Percentiles rank a stretch among this genome's conserved stretches.
Evolutionary conservation across 1,140 invertebrate genomes (phyloP).

Genomic region (Drosophila mayri): DNA sequence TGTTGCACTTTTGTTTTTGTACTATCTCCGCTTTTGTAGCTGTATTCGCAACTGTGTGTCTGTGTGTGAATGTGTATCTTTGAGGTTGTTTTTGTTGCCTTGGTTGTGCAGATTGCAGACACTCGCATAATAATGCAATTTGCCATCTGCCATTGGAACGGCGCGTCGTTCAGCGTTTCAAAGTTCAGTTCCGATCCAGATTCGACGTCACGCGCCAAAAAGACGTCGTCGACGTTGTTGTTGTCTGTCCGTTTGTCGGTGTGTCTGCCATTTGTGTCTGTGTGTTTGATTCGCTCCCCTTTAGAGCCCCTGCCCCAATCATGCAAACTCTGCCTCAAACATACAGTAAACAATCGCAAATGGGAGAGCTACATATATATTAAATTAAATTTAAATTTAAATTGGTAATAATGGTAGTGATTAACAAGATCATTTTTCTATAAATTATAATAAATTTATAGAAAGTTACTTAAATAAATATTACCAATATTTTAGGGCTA

Average conservation of each 20-base stretch:
- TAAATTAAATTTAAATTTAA: no score
- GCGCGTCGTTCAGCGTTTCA: slow-evolving; percentile 13
- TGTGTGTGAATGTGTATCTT: slow-evolving; percentile 5
- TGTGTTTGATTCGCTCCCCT: not conserved
- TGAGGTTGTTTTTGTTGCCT: slow-evolving; percentile 40
- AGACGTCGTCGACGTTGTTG: slow-evolving; percentile 55
- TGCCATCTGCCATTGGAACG: slow-evolving; percentile 68
- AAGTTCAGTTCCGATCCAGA: slow-evolving; percentile 25
- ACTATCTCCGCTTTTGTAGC: slow-evolving; percentile 9
- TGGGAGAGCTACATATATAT: not conserved
- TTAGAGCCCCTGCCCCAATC: not conserved
- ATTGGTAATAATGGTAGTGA: not conserved
- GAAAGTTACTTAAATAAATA: no score
- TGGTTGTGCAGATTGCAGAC: slow-evolving; percentile 80
- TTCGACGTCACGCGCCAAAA: slow-evolving; percentile 80
- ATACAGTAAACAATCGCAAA: not conserved
- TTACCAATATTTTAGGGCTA: no score
- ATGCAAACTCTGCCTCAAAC: slow-evolving; percentile 10
- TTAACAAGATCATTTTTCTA: not conserved
- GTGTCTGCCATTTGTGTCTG: slow-evolving; percentile 14
- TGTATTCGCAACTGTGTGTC: slow-evolving; percentile 10
- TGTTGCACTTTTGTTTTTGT: slow-evolving; percentile 77
- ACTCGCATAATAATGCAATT: slow-evolving; percentile 84
- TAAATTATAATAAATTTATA: not conserved
- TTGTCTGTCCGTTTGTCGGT: slow-evolving; percentile 38